Percentiles rank a stretch among this genome's conserved stretches.
Conservation (phyloP, 2,797 vertebrate genomes). For the Notamacropus eugenii region DNA sequence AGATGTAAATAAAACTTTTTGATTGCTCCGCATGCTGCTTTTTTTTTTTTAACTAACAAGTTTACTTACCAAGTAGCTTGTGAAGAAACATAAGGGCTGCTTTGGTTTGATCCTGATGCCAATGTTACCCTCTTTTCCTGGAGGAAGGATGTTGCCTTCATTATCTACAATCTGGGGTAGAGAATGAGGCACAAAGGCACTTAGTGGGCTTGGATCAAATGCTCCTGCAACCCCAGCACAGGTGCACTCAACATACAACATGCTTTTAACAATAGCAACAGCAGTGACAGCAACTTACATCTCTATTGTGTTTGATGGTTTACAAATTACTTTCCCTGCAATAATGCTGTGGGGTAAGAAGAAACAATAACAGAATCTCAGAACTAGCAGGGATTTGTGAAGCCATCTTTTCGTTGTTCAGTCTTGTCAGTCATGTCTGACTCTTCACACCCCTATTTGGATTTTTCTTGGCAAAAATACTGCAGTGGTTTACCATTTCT, state of each 20-base stretch:
- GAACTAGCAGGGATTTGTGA: background rate
- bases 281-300: background rate
- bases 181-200: background rate
- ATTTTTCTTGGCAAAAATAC: background rate
- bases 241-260: background rate
- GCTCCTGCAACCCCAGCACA: background rate
- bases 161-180: slow-evolving; percentile 85
- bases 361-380: background rate
- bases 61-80: slow-evolving; percentile 84
- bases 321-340: background rate
- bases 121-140: slow-evolving; percentile 85
- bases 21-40: background rate
- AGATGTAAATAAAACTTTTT: background rate
- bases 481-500: background rate
- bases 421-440: background rate
- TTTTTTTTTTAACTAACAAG: background rate
- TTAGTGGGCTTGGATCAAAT: background rate
- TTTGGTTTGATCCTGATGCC: slow-evolving; percentile 83
- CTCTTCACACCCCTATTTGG: background rate
- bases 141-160: slow-evolving; percentile 78
- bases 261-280: background rate
- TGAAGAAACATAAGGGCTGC: slow-evolving; percentile 86
- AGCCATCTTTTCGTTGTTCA: background rate
- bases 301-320: background rate
- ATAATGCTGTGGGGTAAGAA: background rate